These are phyloP conservation scores for Falco cherrug DNA, from an alignment of 2,797 vertebrate genomes.

Conservation along the genomic window DNA sequence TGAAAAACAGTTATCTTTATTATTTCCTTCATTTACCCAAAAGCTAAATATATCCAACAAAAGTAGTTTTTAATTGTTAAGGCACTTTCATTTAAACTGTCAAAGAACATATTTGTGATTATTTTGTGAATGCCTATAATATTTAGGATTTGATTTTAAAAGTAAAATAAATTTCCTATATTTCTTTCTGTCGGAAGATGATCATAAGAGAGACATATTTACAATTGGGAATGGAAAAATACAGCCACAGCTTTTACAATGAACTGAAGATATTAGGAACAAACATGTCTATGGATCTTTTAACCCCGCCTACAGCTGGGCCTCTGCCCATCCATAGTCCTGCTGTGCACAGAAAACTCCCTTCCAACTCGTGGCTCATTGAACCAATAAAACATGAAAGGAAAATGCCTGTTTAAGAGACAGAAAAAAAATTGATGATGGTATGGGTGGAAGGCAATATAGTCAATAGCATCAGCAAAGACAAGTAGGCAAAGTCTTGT, in stretches of 20 bases:
- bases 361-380: not conserved
- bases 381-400: not conserved
- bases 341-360: not conserved
- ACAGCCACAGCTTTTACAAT: not conserved
- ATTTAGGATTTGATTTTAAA: not conserved
- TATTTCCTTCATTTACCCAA: conserved; percentile 38
- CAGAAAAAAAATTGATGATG: not conserved
- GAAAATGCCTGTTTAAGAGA: not conserved
- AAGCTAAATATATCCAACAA: not conserved
- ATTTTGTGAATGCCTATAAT: not conserved
- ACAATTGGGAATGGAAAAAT: not conserved
- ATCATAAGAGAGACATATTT: not conserved
- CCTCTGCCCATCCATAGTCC: not conserved
- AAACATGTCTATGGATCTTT: not conserved
- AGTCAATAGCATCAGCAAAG: not conserved
- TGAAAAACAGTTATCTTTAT: conserved; percentile 28
- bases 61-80: not conserved
- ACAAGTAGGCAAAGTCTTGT: not conserved
- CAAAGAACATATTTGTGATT: not conserved
- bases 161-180: not conserved
- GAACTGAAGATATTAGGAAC: not conserved
- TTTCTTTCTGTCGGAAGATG: not conserved
- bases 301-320: not conserved
- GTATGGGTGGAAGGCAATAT: not conserved
- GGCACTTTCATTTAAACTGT: not conserved